Percentiles rank a stretch among this genome's conserved stretches.
Evolutionary conservation across 2,888 invertebrate genomes (phyloP).

Genomic region (Phytoseiulus persimilis): DNA sequence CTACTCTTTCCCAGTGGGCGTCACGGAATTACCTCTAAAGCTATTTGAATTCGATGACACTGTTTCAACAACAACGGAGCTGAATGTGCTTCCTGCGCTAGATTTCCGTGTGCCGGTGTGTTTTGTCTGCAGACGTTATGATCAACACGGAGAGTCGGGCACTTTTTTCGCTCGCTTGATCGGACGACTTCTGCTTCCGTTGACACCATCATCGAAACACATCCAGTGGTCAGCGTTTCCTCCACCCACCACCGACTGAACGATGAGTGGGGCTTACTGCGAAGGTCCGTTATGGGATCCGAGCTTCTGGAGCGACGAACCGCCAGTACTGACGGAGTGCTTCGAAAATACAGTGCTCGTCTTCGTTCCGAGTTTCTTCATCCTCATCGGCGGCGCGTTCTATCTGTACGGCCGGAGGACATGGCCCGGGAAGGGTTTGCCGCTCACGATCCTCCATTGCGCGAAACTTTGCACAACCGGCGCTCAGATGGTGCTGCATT

Average conservation of each 20-base stretch:
- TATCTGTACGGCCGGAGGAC: background rate
- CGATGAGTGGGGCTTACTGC: constrained; percentile 13
- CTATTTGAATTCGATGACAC: no score
- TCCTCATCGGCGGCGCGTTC: background rate
- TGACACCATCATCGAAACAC: background rate
- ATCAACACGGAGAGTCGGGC: no score
- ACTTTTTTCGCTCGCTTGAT: no score
- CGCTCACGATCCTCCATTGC: background rate
- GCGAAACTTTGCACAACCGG: background rate
- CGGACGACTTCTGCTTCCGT: no score
- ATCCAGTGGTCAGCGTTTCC: background rate
- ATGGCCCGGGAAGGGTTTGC: constrained; percentile 12
- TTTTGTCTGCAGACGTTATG: no score
- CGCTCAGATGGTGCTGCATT: background rate
- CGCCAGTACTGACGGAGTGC: constrained; percentile 24
- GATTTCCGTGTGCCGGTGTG: no score
- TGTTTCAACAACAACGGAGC: no score
- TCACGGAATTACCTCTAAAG: no score
- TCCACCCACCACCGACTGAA: background rate
- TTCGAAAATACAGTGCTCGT: constrained; percentile 27
- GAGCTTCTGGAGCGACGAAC: constrained; percentile 14
- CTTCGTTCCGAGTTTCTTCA: background rate
- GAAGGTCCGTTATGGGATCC: background rate
- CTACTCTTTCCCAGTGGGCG: no score
- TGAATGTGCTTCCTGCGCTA: no score